phyloP scores from a whole-genome alignment of 2,113 vertebrate genomes.

The Poeciliopsis retropinna region DNA sequence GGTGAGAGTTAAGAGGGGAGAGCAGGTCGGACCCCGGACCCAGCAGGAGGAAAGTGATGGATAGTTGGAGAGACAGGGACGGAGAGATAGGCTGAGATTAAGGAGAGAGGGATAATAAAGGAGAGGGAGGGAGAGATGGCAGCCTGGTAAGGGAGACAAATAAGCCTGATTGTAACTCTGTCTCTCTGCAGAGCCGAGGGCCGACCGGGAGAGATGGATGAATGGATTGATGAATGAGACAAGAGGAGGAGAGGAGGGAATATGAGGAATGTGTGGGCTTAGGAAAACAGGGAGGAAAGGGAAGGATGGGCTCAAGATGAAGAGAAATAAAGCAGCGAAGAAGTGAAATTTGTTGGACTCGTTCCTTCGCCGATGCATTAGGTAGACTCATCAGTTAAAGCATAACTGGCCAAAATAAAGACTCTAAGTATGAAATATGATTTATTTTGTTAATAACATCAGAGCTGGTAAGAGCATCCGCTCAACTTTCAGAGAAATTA shows the following conservation, averaged over 20 bases:
- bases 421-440: background rate
- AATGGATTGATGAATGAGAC: constrained; percentile 52
- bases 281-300: constrained; percentile 11
- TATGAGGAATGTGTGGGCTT: constrained; percentile 1
- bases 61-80: constrained; percentile 13
- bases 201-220: constrained; percentile 50
- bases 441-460: background rate
- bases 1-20: constrained; percentile 6
- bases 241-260: background rate
- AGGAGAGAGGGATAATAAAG: constrained; percentile 30
- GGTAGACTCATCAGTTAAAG: background rate
- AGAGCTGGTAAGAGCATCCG: too few relatives aligned
- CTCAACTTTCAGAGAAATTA: too few relatives aligned
- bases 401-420: background rate
- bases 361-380: too few relatives aligned
- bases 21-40: constrained; percentile 25
- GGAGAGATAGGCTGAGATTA: constrained; percentile 24
- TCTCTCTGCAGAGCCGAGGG: constrained; percentile 27
- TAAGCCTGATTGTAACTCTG: constrained; percentile 45
- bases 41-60: constrained; percentile 50
- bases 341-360: background rate
- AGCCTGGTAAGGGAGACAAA: constrained; percentile 59
- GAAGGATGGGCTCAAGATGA: background rate
- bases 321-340: constrained; percentile 11
- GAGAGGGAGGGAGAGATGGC: constrained; percentile 19